A percentile compares a stretch with the other conserved stretches of the same genome.
Evolutionary conservation across 2,888 invertebrate species (phyloP).

Genomic region (Machimus atricapillus): DNA sequence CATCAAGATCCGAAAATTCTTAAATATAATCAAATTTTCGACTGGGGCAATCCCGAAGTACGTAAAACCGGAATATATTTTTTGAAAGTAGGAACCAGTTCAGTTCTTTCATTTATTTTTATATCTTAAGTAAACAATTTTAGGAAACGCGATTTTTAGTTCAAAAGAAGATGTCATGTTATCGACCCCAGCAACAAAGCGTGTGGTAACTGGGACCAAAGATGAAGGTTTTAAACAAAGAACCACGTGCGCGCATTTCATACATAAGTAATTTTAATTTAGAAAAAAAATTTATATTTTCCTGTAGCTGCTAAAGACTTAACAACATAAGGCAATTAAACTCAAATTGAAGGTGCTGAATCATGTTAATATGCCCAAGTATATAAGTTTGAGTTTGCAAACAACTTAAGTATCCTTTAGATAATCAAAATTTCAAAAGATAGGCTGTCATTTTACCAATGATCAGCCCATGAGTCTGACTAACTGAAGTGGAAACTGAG

Average conservation of each 20-base stretch:
- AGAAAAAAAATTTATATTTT: not conserved
- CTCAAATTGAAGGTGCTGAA: not conserved
- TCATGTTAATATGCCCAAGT: not conserved
- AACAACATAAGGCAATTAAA: not conserved
- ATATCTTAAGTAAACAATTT: not conserved
- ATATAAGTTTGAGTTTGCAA: not conserved
- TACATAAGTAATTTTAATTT: not conserved
- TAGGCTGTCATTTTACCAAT: not conserved
- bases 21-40: not conserved
- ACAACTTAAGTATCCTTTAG: not conserved
- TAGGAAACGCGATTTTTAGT: not conserved
- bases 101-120: not conserved
- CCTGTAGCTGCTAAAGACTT: no score
- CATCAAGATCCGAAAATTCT: not conserved
- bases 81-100: not conserved
- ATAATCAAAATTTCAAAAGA: not conserved
- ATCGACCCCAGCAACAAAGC: not conserved
- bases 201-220: not conserved
- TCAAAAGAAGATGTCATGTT: not conserved
- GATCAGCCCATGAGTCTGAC: not conserved
- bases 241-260: not conserved
- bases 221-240: not conserved
- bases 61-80: not conserved
- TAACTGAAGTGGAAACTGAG: not conserved
- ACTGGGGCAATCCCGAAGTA: not conserved